Percentiles rank a stretch among this genome's conserved stretches.
phyloP scores from a whole-genome alignment of 2,113 vertebrate species.

The Aphelocoma coerulescens region DNA sequence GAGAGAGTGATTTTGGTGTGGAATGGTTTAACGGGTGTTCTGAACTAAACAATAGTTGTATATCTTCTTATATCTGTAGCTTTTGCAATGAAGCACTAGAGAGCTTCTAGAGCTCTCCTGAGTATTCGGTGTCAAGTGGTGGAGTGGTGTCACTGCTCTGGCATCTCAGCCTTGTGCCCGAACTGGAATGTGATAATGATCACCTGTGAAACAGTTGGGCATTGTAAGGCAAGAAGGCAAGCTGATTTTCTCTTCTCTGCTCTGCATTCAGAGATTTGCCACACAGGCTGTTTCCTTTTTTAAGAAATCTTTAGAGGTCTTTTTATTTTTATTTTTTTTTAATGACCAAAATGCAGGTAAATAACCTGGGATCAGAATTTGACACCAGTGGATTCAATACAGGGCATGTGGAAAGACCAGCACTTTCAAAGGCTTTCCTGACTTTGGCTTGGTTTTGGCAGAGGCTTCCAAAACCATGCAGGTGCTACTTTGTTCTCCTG shows the following conservation, averaged over 20 bases:
- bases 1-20: neutral
- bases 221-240: neutral
- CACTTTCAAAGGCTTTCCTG: neutral
- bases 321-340: neutral
- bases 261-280: neutral
- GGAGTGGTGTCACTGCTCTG: neutral
- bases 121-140: neutral
- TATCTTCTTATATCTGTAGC: neutral
- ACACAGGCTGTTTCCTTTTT: too few relatives aligned
- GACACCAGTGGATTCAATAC: neutral
- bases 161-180: neutral
- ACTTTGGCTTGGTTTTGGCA: neutral
- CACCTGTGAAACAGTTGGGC: neutral
- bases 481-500: neutral
- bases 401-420: neutral
- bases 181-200: neutral
- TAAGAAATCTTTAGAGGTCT: neutral
- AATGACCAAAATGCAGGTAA: rapidly evolving
- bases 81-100: neutral
- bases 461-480: rapidly evolving
- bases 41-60: neutral
- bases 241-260: neutral
- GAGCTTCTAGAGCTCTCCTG: neutral
- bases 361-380: neutral
- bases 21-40: neutral